Base-by-base conservation (phyloP, 2,888 invertebrate genomes). In the Lypha dubia region DNA sequence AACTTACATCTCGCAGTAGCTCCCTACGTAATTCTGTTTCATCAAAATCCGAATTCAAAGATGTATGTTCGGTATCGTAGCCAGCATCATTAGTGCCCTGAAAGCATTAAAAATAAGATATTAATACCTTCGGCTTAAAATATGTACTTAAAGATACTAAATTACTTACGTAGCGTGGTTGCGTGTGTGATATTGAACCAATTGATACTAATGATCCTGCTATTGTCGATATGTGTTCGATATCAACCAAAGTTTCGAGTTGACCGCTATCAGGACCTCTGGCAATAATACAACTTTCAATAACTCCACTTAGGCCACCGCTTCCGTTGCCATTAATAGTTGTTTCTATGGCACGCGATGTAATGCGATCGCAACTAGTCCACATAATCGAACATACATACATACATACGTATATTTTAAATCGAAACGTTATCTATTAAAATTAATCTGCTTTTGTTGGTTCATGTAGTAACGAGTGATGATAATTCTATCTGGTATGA, bases 11-110 rank as follows among this genome's bases (percentile, higher is more conserved):
- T 91, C 96, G 95, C 88, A 97, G 93, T 89, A 97, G 93, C 92
- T 96, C 95, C 88, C 96, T 93, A 81, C 95, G 94, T 87, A 96
- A 93, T 90, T 96, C 96, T 44, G 95, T 95, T 91, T 96, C 97
- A 91, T 97, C 96, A 87, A 94, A 93, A 89, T 97, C 96, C 68
- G 96, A 96, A 84, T 95, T 96, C 71, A 96, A 93, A 91, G 96
- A 96, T 22, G 96, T 96, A 89, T 96, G 96, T 91, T 96, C 96
- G 70, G 96, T 96, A 89, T 96, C 95, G 90, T 96, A 96, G 67
- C 94, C 92, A 46, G 94, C 94, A 89, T 95, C 95, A 67, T 92
- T 91, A 67, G 89, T 91, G 77, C 92, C 90, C 92, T 92, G 81
- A 63, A 87, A 86, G 24, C 20, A 22, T 38, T 3, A 51, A 20